Percentiles rank a stretch among this genome's conserved stretches.
phyloP scores from a whole-genome alignment of 2,113 vertebrate species.

The Vidua chalybeata region DNA sequence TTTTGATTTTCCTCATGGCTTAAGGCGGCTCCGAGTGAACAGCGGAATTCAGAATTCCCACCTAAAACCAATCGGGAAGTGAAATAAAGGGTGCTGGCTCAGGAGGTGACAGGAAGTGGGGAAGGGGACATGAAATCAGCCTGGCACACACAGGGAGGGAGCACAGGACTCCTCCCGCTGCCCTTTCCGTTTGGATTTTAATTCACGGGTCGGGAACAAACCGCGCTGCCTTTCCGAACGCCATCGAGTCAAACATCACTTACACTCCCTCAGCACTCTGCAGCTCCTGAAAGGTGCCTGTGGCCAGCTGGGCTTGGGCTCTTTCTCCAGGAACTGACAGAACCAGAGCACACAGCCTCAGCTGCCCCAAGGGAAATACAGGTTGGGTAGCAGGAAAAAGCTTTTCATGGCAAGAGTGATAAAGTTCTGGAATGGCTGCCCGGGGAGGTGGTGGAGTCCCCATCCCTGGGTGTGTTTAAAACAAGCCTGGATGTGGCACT shows the following conservation, averaged over 20 bases:
- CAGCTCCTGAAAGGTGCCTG: not conserved
- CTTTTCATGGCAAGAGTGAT: not conserved
- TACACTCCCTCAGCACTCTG: not conserved
- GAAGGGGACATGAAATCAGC: not conserved
- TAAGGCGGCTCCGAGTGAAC: not conserved
- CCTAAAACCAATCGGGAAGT: not conserved
- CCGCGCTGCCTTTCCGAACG: not conserved
- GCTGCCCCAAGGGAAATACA: not conserved
- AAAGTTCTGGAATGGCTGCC: not conserved
- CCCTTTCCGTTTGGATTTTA: accelerated
- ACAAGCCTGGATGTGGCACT: not conserved
- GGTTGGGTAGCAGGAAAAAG: not conserved
- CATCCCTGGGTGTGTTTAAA: not conserved
- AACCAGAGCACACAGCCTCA: not conserved
- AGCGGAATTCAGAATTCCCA: no score
- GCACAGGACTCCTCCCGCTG: not conserved
- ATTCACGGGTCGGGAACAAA: not conserved
- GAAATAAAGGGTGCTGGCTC: not conserved
- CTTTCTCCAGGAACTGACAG: not conserved
- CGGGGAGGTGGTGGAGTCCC: not conserved
- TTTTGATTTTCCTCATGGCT: not conserved
- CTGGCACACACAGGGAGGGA: not conserved
- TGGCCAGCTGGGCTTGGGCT: not conserved
- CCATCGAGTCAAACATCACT: accelerated
- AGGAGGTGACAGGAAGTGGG: not conserved